These are phyloP conservation scores for Muricea muricata DNA, from an alignment of 92 coral and sea anemone genomes.

Conservation along the genomic window DNA sequence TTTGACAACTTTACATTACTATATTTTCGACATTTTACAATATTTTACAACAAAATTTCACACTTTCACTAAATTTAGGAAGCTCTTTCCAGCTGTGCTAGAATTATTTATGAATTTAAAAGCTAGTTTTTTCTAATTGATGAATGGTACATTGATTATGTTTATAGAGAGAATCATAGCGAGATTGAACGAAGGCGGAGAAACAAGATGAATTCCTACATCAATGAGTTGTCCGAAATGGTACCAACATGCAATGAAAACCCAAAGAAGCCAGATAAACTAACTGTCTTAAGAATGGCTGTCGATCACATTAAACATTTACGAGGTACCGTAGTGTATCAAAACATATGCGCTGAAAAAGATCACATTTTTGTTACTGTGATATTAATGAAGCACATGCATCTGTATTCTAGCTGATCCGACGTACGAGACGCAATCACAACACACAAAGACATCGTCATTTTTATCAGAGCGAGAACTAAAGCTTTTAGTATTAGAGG, in stretches of 20 bases:
- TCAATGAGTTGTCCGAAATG: slow-evolving; percentile 97
- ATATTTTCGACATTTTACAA: no score
- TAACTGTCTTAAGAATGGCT: slow-evolving; percentile 96
- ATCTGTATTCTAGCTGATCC: slow-evolving; percentile 48
- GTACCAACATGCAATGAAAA: slow-evolving; percentile 93
- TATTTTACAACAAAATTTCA: no score
- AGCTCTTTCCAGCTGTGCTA: no score
- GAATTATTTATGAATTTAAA: no score
- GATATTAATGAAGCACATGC: no score
- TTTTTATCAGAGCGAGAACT: slow-evolving; percentile 94
- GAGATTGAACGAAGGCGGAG: slow-evolving; percentile 96
- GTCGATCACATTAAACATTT: slow-evolving; percentile 93
- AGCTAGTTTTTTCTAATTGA: no score
- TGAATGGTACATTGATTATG: neutral
- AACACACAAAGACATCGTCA: slow-evolving; percentile 53
- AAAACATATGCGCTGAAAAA: no score
- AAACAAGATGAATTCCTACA: slow-evolving; percentile 98
- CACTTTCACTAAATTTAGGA: no score
- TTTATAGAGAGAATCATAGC: slow-evolving; percentile 92
- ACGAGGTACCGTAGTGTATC: slow-evolving; percentile 73
- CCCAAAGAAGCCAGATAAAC: slow-evolving; percentile 96
- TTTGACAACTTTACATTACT: no score
- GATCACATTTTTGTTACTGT: neutral
- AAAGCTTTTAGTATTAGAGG: slow-evolving; percentile 93
- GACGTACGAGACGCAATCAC: slow-evolving; percentile 26